Percentiles rank a stretch among this genome's conserved stretches.
Evolutionary conservation across 2,797 vertebrate genomes (phyloP).

Genomic region (Pantherophis alleghaniensis): DNA sequence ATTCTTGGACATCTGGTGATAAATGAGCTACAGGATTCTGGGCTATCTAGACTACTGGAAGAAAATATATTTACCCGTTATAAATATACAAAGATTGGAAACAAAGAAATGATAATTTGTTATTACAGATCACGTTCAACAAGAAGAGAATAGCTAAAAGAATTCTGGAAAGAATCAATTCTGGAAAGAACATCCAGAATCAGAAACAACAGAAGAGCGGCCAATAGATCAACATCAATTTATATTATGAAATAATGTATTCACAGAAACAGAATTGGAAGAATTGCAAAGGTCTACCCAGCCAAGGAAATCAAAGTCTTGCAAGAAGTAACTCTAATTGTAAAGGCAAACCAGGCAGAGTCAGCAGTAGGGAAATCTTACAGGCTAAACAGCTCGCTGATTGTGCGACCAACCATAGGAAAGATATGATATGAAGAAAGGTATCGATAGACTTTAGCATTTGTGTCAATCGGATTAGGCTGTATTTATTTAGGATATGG

Average conservation of each 20-base stretch:
- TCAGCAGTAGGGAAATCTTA: neutral
- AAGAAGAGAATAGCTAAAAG: neutral
- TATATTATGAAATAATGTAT: neutral
- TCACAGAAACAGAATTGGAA: neutral
- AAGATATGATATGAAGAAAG: neutral
- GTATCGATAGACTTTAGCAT: neutral
- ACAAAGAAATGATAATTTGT: neutral
- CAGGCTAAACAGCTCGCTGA: neutral
- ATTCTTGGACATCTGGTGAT: neutral
- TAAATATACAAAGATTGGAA: neutral
- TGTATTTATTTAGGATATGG: neutral
- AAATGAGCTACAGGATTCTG: neutral
- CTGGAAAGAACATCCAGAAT: neutral
- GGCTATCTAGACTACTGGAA: neutral
- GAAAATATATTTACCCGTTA: neutral
- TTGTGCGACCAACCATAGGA: neutral
- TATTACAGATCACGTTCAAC: neutral
- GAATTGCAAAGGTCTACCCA: neutral
- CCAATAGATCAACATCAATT: neutral
- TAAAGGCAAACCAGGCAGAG: neutral
- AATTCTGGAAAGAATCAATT: neutral
- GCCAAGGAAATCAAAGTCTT: neutral
- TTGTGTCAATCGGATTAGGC: neutral
- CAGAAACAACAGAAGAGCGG: neutral
- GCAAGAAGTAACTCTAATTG: neutral